Conservation (phyloP, 2,113 vertebrate genomes). For the Camelus bactrianus region DNA sequence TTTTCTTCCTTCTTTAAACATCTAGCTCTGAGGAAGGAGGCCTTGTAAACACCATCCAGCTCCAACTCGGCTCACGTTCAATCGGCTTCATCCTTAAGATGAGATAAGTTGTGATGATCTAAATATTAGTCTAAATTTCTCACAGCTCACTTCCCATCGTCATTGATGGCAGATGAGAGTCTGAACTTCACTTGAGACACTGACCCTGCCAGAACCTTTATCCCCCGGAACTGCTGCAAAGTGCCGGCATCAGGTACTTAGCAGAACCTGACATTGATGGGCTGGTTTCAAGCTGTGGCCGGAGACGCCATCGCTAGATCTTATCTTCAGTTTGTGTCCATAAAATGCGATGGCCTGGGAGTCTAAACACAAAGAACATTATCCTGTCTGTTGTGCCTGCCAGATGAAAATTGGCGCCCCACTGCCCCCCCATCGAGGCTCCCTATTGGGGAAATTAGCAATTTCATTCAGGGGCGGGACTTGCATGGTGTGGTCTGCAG, state of each 20-base stretch:
- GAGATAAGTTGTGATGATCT: constrained; percentile 87
- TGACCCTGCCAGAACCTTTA: constrained; percentile 82
- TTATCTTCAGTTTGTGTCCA: constrained; percentile 77
- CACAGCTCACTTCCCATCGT: constrained; percentile 87
- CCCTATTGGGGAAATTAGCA: constrained; percentile 9
- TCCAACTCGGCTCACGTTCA: constrained; percentile 84
- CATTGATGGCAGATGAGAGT: constrained; percentile 83
- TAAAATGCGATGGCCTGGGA: constrained; percentile 70
- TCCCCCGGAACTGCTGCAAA: constrained; percentile 77
- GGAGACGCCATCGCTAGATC: constrained; percentile 78
- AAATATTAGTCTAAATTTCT: constrained; percentile 89
- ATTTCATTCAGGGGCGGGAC: constrained; percentile 46
- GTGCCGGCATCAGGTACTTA: constrained; percentile 81
- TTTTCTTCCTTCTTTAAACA: constrained; percentile 73
- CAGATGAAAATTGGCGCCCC: constrained; percentile 68
- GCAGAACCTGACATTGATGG: constrained; percentile 81
- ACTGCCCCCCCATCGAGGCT: background rate
- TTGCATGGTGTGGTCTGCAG: background rate
- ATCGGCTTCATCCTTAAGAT: constrained; percentile 85
- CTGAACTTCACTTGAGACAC: constrained; percentile 83
- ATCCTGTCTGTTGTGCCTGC: constrained; percentile 68
- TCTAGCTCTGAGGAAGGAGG: constrained; percentile 79
- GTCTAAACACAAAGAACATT: constrained; percentile 44
- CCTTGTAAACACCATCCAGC: constrained; percentile 82
- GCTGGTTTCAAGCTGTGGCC: constrained; percentile 82